Evolutionary conservation across 2,113 vertebrate species (phyloP).

Genomic region (Rynchops niger): DNA sequence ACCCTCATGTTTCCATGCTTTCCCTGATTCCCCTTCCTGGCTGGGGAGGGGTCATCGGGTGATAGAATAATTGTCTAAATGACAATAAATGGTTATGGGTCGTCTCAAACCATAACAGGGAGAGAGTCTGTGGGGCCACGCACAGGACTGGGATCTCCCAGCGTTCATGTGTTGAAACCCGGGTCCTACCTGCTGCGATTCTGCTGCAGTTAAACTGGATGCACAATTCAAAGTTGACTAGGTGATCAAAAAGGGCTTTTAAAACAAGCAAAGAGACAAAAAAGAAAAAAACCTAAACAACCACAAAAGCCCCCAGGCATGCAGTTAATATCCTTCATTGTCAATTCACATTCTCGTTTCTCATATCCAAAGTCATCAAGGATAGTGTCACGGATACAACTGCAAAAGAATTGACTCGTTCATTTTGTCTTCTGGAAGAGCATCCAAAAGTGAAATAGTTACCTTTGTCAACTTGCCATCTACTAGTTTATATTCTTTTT

Average conservation of each 20-base stretch:
- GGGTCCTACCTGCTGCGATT: not conserved
- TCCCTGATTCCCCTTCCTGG: too few relatives aligned
- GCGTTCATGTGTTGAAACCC: not conserved
- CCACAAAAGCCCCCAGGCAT: not conserved
- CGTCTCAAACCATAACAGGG: not conserved
- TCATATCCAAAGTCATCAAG: not conserved
- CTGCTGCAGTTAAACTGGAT: not conserved
- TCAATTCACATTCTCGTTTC: not conserved
- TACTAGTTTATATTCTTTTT: not conserved
- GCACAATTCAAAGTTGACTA: not conserved
- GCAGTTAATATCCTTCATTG: not conserved
- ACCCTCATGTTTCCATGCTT: too few relatives aligned
- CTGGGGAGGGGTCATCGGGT: too few relatives aligned
- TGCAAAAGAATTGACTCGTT: not conserved
- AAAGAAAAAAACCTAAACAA: rapidly evolving
- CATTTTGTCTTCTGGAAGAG: not conserved
- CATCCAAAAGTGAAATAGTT: not conserved
- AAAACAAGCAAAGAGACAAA: not conserved
- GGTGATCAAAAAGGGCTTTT: not conserved
- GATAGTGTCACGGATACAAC: not conserved
- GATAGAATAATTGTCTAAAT: too few relatives aligned
- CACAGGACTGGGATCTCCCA: rapidly evolving
- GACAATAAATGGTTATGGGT: too few relatives aligned
- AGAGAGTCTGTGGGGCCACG: not conserved
- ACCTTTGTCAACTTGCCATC: not conserved